Evolutionary conservation across 2,888 invertebrate species (phyloP), one percentile per base, ranked within the genome.

Genomic region (Melinopterus prodromus): DNA sequence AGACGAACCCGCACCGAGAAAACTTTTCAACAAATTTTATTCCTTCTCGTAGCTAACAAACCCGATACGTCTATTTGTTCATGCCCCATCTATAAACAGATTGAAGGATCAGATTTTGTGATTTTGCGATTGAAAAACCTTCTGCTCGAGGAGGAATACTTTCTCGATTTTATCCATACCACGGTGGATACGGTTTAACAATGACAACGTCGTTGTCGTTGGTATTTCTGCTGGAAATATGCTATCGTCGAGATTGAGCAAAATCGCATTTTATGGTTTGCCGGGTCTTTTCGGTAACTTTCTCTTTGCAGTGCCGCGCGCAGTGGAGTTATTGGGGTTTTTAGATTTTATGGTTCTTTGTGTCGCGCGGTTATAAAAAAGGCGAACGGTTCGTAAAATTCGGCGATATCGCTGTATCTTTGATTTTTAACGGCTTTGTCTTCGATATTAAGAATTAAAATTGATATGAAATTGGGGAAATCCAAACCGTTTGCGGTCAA

Each of bases 1-100:
- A 84, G 82, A 82, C 83, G 83, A 84, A 83, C 83, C 81, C 78
- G 77, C 74, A 4, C 35, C 26, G 36, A 26, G n/a, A 2, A 7
- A 53, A 53, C 53, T 26, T 26, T 26, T 26, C 26, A 26, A 26
- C 26, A 26, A 26, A 26, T 26, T 26, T 26, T 26, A 26, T 26
- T 26, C 26, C 26, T 26, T 26, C 26, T 26, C 26, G 3, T 3
- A 26, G 3, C 26, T 26, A 26, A 26, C 26, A 26, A 26, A 26
- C 26, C 26, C 26, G 26, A 26, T 26, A 3, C 26, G 2, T 26
- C 26, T 26, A 26, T 26, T 26, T 26, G 26, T 26, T 26, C 26
- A 26, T 26, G 26, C 26, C 26, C 3, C 26, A 26, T 26, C 26
- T 26, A 53, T 53, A 53, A 53, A 53, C 53, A 53, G 53, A 53